These are phyloP conservation scores for Callopanchax toddi DNA, from an alignment of 2,113 vertebrate species.

Conservation along the genomic window DNA sequence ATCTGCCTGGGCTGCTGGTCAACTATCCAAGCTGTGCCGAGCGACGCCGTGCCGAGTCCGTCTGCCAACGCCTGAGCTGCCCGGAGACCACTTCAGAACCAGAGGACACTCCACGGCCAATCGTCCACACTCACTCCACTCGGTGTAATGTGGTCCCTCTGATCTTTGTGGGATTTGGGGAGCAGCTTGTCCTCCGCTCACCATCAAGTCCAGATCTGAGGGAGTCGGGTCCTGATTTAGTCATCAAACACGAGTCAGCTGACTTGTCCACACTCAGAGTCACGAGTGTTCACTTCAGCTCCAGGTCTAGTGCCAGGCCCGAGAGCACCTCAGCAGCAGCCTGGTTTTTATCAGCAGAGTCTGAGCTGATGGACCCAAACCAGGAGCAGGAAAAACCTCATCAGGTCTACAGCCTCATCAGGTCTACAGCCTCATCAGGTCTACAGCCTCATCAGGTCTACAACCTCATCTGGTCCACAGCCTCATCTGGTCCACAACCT, in stretches of 20 bases:
- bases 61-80: constrained; percentile 68
- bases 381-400: too few relatives aligned
- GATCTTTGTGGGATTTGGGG: constrained; percentile 59
- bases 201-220: constrained; percentile 34
- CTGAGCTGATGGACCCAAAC: too few relatives aligned
- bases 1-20: constrained; percentile 76
- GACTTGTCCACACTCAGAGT: not conserved
- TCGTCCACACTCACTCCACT: constrained; percentile 54
- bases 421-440: too few relatives aligned
- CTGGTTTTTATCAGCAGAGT: not conserved
- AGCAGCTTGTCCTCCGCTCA: constrained; percentile 51
- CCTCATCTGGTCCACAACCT: too few relatives aligned
- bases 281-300: not conserved
- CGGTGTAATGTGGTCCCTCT: constrained; percentile 47
- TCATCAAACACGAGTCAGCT: constrained; percentile 30
- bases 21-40: constrained; percentile 68
- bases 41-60: constrained; percentile 42
- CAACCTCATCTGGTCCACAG: too few relatives aligned
- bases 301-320: not conserved
- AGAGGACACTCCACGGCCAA: constrained; percentile 70
- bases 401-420: too few relatives aligned
- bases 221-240: constrained; percentile 17
- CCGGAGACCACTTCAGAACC: constrained; percentile 71
- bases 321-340: not conserved
- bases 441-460: too few relatives aligned